These are phyloP conservation scores for Gavialis gangeticus DNA, from an alignment of 2,113 vertebrate genomes.

Conservation along the genomic window DNA sequence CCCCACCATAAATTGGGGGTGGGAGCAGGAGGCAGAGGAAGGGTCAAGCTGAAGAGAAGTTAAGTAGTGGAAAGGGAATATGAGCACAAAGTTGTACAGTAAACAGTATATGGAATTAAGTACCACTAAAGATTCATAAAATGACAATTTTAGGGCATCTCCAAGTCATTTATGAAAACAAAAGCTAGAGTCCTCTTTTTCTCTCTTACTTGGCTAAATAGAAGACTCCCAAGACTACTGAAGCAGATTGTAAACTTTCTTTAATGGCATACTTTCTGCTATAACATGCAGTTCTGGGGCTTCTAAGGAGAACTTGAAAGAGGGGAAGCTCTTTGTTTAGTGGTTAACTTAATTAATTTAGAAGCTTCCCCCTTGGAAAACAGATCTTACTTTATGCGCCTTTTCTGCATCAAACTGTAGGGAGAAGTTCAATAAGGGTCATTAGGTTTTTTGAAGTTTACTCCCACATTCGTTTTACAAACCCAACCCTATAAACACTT, in stretches of 20 bases:
- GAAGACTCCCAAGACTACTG: not conserved
- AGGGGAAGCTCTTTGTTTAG: not conserved
- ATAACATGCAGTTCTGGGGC: not conserved
- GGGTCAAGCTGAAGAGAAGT: not conserved
- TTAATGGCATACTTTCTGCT: not conserved
- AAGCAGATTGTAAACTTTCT: not conserved
- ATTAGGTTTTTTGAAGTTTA: not conserved
- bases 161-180: not conserved
- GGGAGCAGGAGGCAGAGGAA: not conserved
- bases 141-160: not conserved
- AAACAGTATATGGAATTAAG: not conserved
- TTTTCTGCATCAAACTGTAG: not conserved
- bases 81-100: not conserved
- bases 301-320: not conserved
- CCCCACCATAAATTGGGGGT: not conserved
- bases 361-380: not conserved
- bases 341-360: not conserved
- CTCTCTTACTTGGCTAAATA: not conserved
- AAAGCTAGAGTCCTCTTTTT: not conserved
- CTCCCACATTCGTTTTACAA: not conserved
- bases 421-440: not conserved
- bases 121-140: not conserved
- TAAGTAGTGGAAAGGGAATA: not conserved
- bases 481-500: too few species aligned
- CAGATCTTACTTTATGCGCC: not conserved